Base-by-base conservation (phyloP, 2,797 vertebrate genomes). In the Characodon lateralis region DNA sequence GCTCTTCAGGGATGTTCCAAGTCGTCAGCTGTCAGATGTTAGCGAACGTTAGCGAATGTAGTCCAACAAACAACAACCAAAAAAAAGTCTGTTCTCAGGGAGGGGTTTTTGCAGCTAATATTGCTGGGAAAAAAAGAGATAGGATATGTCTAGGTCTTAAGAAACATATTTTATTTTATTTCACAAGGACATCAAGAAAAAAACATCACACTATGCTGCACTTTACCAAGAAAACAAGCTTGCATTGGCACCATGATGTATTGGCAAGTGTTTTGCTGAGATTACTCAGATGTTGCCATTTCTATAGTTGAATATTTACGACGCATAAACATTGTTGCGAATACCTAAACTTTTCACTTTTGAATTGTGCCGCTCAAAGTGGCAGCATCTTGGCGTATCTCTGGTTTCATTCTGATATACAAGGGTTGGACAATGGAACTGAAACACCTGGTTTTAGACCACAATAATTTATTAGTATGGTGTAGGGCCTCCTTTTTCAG, bases 1-100 rank as follows among this genome's bases (percentile, higher is more conserved):
- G 66, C 66, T 69, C 13, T 69, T 46, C 13, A 7, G 41, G 43
- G 41, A 69, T 69, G 66, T 69, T 69, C 63, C 66, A 69, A 26
- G 24, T 9, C 2, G 24, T 69, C 66, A 69, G 66, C 41, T 69
- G 66, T 26, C 24, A 46, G 41, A 69, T 69, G 43, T 69, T 69
- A 69, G 22, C 5, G 24, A 46, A 46, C 1, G 43, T 69, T 69
- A 69, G 22, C 5, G 24, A 46, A 46, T 0, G 10, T n/a, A 14
- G 65, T n/a, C 65, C 39, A 68, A 24, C 20, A 43, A 24, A 66
- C 3, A 66, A 41, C 31, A 35, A 35, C 31, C 31, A 66, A 66
- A 39, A 20, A 66, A 39, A 66, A 41, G 31, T 41, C 8, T 22
- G 63, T 5, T 66, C 35, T 39, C 18, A 66, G 39, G 31, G 14